These are phyloP conservation scores for Euphysa ruthae DNA, from an alignment of 30 jellyfish, hydroid and myxozoan species.

Conservation along the genomic window DNA sequence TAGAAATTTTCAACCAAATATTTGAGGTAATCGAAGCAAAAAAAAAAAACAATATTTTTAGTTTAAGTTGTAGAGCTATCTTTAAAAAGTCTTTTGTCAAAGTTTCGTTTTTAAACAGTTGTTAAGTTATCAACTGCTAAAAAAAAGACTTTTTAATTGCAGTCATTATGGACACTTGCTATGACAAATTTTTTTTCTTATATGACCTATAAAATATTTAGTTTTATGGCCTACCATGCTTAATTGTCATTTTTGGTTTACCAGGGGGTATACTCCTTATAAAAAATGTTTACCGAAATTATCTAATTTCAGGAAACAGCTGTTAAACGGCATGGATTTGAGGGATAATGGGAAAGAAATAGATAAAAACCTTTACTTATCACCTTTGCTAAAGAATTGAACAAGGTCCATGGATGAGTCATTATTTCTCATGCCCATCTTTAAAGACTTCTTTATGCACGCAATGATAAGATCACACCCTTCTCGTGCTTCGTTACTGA, in stretches of 20 bases:
- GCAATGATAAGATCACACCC: constrained; percentile 83
- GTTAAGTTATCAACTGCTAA: not conserved
- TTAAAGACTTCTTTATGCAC: constrained; percentile 61
- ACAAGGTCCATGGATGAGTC: constrained; percentile 37
- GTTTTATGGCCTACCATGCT: not conserved
- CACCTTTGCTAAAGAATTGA: too few relatives aligned
- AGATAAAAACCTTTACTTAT: too few relatives aligned
- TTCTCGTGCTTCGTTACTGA: constrained; percentile 85
- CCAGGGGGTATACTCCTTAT: constrained; percentile 3
- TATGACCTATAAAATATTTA: not conserved
- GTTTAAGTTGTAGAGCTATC: not conserved
- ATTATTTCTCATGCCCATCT: constrained; percentile 50
- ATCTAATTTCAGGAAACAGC: too few relatives aligned
- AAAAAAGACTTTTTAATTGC: not conserved
- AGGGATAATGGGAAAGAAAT: too few relatives aligned
- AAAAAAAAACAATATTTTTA: too few relatives aligned
- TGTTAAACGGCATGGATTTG: too few relatives aligned
- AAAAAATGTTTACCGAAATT: too few relatives aligned
- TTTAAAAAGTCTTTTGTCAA: not conserved
- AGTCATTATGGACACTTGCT: not conserved
- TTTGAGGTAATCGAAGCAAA: constrained; percentile 1
- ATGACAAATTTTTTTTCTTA: not conserved
- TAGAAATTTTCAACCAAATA: not conserved
- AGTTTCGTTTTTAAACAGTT: not conserved
- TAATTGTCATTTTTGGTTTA: not conserved